phyloP scores from a whole-genome alignment of 1,140 invertebrate genomes.

The Maconellicoccus hirsutus region DNA sequence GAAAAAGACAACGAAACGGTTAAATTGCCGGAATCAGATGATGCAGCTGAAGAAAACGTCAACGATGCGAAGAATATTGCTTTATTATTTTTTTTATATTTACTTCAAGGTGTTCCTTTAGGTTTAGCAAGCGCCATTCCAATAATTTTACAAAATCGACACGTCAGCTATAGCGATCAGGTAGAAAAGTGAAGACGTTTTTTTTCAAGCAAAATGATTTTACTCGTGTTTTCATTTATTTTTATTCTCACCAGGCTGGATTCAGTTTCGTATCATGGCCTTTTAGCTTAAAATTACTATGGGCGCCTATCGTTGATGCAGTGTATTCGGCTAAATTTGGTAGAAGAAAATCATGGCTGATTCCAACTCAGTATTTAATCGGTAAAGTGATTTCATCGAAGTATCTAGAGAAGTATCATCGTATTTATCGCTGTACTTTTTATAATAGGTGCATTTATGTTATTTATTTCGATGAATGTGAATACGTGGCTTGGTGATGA shows the following conservation, averaged over 20 bases:
- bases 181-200: no score
- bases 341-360: conserved; percentile 91
- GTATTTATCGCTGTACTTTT: no score
- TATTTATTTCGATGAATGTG: conserved; percentile 63
- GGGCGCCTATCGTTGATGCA: conserved; percentile 96
- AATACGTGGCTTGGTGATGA: conserved; percentile 56
- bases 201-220: no score
- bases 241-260: conserved; percentile 76
- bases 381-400: conserved; percentile 37
- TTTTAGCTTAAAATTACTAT: conserved; percentile 91
- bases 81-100: conserved; percentile 80
- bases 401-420: no score
- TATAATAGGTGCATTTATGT: conserved; percentile 53
- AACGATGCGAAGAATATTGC: conserved; percentile 61
- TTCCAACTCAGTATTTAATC: conserved; percentile 79
- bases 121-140: conserved; percentile 88
- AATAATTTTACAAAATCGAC: conserved; percentile 83
- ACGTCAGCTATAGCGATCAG: conserved; percentile 77
- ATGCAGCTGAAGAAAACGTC: background rate
- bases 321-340: conserved; percentile 73
- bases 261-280: conserved; percentile 98
- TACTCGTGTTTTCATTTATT: no score
- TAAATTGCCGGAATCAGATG: background rate
- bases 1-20: background rate
- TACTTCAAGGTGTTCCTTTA: conserved; percentile 91